phyloP scores from a whole-genome alignment of 2,113 vertebrate genomes.

The Paraplagusia blochii region DNA sequence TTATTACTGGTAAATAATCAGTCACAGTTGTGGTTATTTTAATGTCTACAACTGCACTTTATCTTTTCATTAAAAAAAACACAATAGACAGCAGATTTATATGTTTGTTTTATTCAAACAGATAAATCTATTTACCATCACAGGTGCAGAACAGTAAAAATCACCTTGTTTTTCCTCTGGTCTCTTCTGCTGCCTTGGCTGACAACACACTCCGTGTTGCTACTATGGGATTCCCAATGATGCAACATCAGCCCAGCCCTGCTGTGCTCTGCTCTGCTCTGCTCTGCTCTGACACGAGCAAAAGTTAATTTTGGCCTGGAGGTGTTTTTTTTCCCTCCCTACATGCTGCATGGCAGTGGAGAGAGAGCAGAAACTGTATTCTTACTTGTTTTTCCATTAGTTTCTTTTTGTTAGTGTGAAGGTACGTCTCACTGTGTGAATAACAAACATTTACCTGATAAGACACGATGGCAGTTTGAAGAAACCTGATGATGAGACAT shows the following conservation, averaged over 20 bases:
- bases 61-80: neutral
- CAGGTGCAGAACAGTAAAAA: neutral
- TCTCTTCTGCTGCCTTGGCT: constrained; percentile 31
- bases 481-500: no score
- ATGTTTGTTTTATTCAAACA: neutral
- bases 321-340: constrained; percentile 23
- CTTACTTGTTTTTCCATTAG: no score
- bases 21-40: constrained; percentile 3
- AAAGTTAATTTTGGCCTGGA: constrained; percentile 11
- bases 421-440: no score
- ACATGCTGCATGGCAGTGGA: no score
- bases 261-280: constrained; percentile 18
- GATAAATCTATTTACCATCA: neutral
- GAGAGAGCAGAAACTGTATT: no score
- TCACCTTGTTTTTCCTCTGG: constrained; percentile 39
- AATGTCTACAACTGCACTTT: neutral
- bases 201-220: constrained; percentile 47
- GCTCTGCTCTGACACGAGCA: constrained; percentile 36
- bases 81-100: neutral
- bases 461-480: no score
- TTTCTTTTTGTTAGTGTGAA: no score
- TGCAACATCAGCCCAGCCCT: constrained; percentile 57
- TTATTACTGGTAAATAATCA: no score
- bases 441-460: no score
- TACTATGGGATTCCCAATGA: constrained; percentile 62